Evolutionary conservation across 1,140 invertebrate genomes (phyloP), one percentile per base, ranked within the genome.

Genomic region (Apolygus lucorum): DNA sequence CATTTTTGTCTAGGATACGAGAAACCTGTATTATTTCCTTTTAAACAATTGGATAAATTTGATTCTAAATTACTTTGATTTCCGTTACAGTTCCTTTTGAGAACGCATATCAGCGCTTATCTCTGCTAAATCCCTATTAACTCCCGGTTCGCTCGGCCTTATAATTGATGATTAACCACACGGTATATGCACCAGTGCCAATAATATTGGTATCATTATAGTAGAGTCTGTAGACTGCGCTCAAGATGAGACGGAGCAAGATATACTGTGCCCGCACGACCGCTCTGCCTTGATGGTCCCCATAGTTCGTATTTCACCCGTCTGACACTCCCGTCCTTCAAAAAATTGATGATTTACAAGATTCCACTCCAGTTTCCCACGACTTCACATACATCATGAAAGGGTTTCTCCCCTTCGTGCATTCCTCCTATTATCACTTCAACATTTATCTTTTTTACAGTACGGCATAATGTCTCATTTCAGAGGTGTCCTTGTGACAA

Each of bases 361-460:
- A 59, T 59, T 17, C 34, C 4, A 21, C 22, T 22, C 54, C 8
- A 17, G 17, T 8, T 59, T 59, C 54, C 54, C 54, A 42, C 34
- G 13, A 11, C 22, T 59, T 14, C 11, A 14, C 54, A 17, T 59
- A 59, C 54, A 59, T 59, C 54, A 59, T 22, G 22, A 59, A 17
- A 49, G 34, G 54, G 11, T 11, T 24, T 42, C 34, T 42, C 34
- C 34, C 34, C 34, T 42, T 42, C 22, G 22, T 22, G 54, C 54
- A 24, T 59, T 59, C 22, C 34, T 42, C 54, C 54, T 59, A 24
- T 59, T 59, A 59, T 59, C 54, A 24, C 54, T 59, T 59, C 54
- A 59, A 24, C 54, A 24, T 59, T 59, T 24, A 59, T 59, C 11
- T 17, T 59, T 59, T 59, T 24, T 59, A 59, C 54, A 4, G 13